These are phyloP conservation scores for Chrysaora quinquecirrha DNA, from an alignment of 30 jellyfish, hydroid and myxozoan species.

Conservation along the genomic window DNA sequence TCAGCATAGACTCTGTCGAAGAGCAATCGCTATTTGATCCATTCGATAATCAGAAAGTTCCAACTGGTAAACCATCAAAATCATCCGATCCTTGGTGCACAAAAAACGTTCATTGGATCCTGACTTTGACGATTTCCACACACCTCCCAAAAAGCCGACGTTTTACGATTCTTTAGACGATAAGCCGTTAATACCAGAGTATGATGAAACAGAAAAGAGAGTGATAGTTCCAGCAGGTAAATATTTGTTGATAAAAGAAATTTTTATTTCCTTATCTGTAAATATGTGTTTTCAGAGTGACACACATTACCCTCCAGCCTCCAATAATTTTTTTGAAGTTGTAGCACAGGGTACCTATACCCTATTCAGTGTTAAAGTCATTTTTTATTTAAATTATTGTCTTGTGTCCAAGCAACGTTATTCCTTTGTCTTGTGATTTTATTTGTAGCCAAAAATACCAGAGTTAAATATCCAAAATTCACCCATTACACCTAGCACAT, in stretches of 20 bases:
- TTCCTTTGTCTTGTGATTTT: too few relatives aligned
- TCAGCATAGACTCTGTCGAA: slow-evolving; percentile 90
- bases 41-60: slow-evolving; percentile 96
- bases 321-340: background rate
- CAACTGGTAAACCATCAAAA: slow-evolving; percentile 84
- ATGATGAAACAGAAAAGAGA: slow-evolving; percentile 82
- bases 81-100: slow-evolving; percentile 89
- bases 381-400: too few relatives aligned
- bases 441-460: too few relatives aligned
- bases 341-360: too few relatives aligned
- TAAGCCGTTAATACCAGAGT: slow-evolving; percentile 74
- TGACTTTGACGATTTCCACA: slow-evolving; percentile 97
- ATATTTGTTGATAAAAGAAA: background rate
- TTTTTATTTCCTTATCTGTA: slow-evolving; percentile 7
- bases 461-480: too few relatives aligned
- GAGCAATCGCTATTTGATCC: slow-evolving; percentile 96
- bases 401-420: too few relatives aligned
- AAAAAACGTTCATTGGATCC: slow-evolving; percentile 80
- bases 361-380: too few relatives aligned
- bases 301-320: background rate
- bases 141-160: slow-evolving; percentile 92
- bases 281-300: slow-evolving; percentile 7
- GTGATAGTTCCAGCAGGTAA: slow-evolving; percentile 99
- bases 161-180: slow-evolving; percentile 71
- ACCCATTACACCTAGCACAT: too few relatives aligned